These are phyloP conservation scores for Sinosuthora webbiana DNA, from an alignment of 2,113 vertebrate species.

Conservation along the genomic window DNA sequence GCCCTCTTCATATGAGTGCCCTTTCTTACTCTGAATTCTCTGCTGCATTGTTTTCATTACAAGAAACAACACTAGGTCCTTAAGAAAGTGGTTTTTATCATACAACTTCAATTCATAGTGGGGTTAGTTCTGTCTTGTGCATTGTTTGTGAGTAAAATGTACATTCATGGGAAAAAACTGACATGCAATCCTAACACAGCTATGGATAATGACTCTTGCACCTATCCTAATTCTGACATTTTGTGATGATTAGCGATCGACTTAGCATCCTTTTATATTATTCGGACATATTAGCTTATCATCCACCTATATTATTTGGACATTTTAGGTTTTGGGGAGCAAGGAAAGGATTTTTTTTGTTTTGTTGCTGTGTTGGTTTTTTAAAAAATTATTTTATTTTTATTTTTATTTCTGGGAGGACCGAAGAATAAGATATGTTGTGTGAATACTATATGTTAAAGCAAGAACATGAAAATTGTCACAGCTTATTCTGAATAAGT, in stretches of 20 bases:
- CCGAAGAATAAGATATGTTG: neutral
- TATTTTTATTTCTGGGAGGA: neutral
- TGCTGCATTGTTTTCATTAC: neutral
- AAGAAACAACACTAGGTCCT: neutral
- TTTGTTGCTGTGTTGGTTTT: neutral
- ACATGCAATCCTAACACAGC: neutral
- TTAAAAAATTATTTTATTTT: neutral
- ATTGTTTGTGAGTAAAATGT: neutral
- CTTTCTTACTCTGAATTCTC: neutral
- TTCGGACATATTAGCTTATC: fast-evolving
- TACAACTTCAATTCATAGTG: neutral
- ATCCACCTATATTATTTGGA: neutral
- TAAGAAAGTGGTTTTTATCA: neutral
- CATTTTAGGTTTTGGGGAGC: neutral
- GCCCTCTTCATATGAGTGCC: neutral
- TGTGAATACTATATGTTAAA: neutral
- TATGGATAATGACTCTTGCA: neutral
- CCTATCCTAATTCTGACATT: neutral
- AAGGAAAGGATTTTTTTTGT: neutral
- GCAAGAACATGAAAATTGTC: neutral
- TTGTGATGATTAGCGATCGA: neutral
- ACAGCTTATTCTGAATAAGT: neutral
- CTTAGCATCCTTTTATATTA: neutral
- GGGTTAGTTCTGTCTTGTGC: neutral
- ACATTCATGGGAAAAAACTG: neutral